Conservation (phyloP, 2,888 invertebrate genomes). For the Bunonema sp. region DNA sequence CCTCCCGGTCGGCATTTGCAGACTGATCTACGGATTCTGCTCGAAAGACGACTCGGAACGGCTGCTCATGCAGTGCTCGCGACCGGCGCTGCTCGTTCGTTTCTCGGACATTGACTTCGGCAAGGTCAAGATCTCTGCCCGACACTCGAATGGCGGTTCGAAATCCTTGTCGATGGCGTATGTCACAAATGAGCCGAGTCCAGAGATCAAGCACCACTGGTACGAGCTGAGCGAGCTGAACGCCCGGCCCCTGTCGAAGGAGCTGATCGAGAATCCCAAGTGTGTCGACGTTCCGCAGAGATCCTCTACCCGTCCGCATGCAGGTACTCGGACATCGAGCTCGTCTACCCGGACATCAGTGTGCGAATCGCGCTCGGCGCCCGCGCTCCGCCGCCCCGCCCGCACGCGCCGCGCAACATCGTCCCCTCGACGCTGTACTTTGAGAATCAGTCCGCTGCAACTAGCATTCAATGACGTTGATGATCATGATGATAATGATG, state of each 20-base stretch:
- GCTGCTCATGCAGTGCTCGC: too few species aligned
- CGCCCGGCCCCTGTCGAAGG: constrained; percentile 24
- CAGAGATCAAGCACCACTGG: constrained; percentile 40
- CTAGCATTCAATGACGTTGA: too few species aligned
- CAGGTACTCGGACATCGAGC: constrained; percentile 24
- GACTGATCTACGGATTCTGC: constrained; percentile 38
- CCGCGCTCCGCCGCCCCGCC: constrained; percentile 15
- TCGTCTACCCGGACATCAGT: constrained; percentile 37
- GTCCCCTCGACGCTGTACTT: constrained; percentile 39
- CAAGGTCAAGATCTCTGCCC: constrained; percentile 39
- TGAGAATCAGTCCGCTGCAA: constrained; percentile 31
- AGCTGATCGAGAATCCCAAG: constrained; percentile 33
- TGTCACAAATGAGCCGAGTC: constrained; percentile 1
- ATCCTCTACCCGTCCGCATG: too few species aligned
- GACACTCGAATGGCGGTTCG: constrained; percentile 26
- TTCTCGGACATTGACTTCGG: constrained; percentile 41
- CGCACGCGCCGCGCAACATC: constrained; percentile 26
- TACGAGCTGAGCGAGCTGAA: constrained; percentile 35
- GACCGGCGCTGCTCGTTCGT: constrained; percentile 19
- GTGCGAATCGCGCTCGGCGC: constrained; percentile 34
- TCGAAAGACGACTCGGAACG: constrained; percentile 39
- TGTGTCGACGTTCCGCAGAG: constrained; percentile 23
- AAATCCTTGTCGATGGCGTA: neutral
- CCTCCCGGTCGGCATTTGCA: constrained; percentile 7
- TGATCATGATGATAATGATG: too few species aligned